These are phyloP conservation scores for Eupithecia dodoneata DNA, from an alignment of 2,888 invertebrate genomes.

Conservation along the genomic window DNA sequence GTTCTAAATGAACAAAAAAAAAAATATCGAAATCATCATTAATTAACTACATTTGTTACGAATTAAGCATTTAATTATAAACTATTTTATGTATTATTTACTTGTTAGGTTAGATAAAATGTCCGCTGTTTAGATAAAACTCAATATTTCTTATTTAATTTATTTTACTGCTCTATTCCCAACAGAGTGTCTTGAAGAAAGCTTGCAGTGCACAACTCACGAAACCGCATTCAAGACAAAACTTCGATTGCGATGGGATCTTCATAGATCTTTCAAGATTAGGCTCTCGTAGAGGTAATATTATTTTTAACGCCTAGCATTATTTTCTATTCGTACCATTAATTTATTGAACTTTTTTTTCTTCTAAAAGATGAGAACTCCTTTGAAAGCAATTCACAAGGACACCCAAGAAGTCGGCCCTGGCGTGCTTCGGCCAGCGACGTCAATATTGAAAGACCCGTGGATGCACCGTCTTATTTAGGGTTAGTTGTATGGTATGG, in stretches of 20 bases:
- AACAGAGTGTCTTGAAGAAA: conserved; percentile 69
- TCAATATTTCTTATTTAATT: not conserved
- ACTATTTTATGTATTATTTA: no score
- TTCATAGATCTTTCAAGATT: conserved; percentile 68
- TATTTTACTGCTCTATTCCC: not conserved
- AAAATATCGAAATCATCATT: no score
- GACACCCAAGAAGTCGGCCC: conserved; percentile 48
- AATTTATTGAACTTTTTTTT: not conserved
- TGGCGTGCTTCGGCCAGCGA: conserved; percentile 71
- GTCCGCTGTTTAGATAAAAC: not conserved
- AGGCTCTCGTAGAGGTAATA: conserved; percentile 62
- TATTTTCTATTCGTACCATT: not conserved
- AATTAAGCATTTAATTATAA: no score
- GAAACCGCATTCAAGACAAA: conserved; percentile 70
- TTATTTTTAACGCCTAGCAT: not conserved
- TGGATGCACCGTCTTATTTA: conserved; percentile 65
- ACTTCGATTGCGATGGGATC: conserved; percentile 70
- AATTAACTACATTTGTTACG: no score
- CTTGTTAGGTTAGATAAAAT: no score
- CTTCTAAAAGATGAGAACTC: conserved; percentile 63
- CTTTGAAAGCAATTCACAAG: conserved; percentile 58
- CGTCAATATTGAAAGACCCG: conserved; percentile 57
- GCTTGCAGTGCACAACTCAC: conserved; percentile 71
- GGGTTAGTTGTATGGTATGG: conserved; percentile 41
- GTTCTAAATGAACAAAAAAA: no score